phyloP scores from a whole-genome alignment of 2,888 invertebrate genomes.

The Tetheella fluctuosa region DNA sequence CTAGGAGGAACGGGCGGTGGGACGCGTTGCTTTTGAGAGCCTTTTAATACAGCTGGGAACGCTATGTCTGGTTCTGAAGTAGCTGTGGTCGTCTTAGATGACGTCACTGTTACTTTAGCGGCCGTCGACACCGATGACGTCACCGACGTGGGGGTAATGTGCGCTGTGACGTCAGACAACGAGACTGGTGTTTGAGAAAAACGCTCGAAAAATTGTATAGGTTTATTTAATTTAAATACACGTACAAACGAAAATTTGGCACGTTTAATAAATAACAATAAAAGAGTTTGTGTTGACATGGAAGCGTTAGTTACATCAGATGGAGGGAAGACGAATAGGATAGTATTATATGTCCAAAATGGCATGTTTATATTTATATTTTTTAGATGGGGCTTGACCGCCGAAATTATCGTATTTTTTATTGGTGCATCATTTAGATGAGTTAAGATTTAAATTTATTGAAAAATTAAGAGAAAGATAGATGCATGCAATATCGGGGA shows the following conservation, averaged over 20 bases:
- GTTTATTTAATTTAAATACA: constrained; percentile 45
- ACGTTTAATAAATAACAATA: constrained; percentile 52
- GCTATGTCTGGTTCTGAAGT: constrained; percentile 82
- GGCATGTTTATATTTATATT: constrained; percentile 80
- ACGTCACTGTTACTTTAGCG: constrained; percentile 61
- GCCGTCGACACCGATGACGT: constrained; percentile 76
- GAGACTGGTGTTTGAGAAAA: constrained; percentile 67
- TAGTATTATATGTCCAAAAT: constrained; percentile 71
- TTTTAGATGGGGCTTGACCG: constrained; percentile 81
- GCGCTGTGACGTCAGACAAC: constrained; percentile 82
- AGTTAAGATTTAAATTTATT: constrained; percentile 33
- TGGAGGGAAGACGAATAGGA: constrained; percentile 30
- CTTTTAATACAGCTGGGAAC: constrained; percentile 91
- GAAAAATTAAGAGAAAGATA: constrained; percentile 41
- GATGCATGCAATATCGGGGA: constrained; percentile 61
- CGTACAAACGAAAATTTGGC: constrained; percentile 62
- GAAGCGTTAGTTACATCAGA: constrained; percentile 54
- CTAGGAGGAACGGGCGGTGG: constrained; percentile 95
- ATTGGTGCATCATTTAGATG: constrained; percentile 70
- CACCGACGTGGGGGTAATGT: constrained; percentile 78
- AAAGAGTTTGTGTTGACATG: constrained; percentile 63
- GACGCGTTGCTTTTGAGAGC: constrained; percentile 89
- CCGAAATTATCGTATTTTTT: constrained; percentile 69
- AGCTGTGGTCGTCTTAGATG: constrained; percentile 58
- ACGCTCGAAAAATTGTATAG: constrained; percentile 41